These are phyloP conservation scores for Coecobrya sp. DNA, from an alignment of 2,888 invertebrate genomes.

Conservation along the genomic window DNA sequence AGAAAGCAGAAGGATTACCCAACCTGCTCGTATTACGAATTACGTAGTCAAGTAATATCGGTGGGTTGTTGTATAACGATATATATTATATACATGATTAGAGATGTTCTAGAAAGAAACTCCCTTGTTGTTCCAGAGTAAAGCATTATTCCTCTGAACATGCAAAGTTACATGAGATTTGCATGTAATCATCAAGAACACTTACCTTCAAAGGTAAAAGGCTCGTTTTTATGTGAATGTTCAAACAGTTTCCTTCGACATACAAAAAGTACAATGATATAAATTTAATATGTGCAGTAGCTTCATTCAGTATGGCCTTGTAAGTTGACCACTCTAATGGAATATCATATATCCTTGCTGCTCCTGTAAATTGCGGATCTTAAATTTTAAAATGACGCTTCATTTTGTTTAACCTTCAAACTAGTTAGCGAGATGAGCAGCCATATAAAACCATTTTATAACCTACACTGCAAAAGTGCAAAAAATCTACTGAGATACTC, in stretches of 20 bases:
- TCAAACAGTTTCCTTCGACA: too few species aligned
- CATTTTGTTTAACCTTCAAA: background rate
- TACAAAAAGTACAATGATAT: too few species aligned
- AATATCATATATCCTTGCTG: too few species aligned
- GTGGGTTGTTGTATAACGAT: background rate
- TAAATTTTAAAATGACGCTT: background rate
- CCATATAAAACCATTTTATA: background rate
- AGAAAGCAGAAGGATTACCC: constrained; percentile 79
- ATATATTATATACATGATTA: too few species aligned
- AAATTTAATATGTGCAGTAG: too few species aligned
- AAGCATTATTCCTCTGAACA: background rate
- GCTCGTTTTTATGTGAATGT: too few species aligned
- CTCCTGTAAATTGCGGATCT: too few species aligned
- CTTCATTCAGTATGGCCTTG: too few species aligned
- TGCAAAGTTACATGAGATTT: background rate
- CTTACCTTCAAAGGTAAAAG: too few species aligned
- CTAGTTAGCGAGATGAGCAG: background rate
- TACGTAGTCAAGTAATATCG: background rate
- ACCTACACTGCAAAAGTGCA: background rate
- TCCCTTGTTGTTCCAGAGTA: background rate
- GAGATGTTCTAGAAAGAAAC: too few species aligned
- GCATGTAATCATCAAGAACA: background rate
- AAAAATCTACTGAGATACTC: too few species aligned
- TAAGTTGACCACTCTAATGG: too few species aligned
- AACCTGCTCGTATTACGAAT: constrained; percentile 37